Base-by-base conservation (phyloP, 2,113 vertebrate genomes). In the Ranitomeya imitator region DNA sequence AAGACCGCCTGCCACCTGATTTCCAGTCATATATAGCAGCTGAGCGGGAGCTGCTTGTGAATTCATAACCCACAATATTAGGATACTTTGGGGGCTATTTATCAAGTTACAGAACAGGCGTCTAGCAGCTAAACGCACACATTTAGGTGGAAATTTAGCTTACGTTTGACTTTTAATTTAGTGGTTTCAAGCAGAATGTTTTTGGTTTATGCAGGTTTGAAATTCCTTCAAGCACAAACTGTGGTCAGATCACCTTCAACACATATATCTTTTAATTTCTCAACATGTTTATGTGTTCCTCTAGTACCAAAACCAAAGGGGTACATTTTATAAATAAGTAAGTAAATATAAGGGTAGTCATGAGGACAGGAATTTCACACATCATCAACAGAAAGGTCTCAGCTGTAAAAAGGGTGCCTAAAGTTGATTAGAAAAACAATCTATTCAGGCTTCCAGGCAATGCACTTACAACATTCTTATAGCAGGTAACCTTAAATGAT, bases 11-110 rank as follows among this genome's bases (percentile, higher is more conserved):
- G 87, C 87, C 80, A 83, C 87, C 87, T 88, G 71, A 88, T 88
- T 84, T 74, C 71, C 51, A 88, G 37, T 83, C 69, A 78, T 77
- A 88, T 80, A 65, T 51, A 83, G 69, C 80, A 78, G 87, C 57
- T 78, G 80, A 84, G 71, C 55, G 19, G 76, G 55, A 45, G 80
- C 87, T 88, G 59, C 69, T 77, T 77, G 71, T 57, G 80, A 78
- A 88, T 88, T 83, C 59, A 84, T 88, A 88, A 84, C 55, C 23
- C 87, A 55, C 13, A 78, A 78, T 88, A 83, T 65, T 83, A 65
- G 67, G 87, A 51, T 59, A 84, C 80, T 83, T 63, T 83, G 87
- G 87, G 80, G 87, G 80, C 78, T 88, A 80, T 88, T 84, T 84
- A 88, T 88, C 80, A 88, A 65, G 59, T 84, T 88, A 83, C 23